Evolutionary conservation across 2,797 vertebrate species (phyloP), one percentile per base, ranked within the genome.

Genomic region (Manis pentadactyla): DNA sequence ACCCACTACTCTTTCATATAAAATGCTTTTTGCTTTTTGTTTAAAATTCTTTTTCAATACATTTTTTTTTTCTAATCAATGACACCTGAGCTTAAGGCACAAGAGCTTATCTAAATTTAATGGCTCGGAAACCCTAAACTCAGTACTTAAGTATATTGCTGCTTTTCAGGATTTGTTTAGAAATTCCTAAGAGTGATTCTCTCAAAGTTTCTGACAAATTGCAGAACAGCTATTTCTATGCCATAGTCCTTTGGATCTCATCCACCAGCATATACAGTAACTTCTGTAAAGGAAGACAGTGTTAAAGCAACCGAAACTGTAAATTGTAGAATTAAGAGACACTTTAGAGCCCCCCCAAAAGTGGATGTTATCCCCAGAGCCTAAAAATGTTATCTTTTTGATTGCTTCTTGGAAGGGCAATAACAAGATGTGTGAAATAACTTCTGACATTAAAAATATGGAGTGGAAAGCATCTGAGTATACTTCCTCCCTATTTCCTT

Each of bases 271-370:
- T 46, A 46, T 29, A 13, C 75, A 93, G 37, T 61, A 97, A 97
- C 59, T 97, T 49, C 5, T 92, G 14, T 90, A 91, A 96, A 95
- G 63, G 23, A 93, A 94, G 71, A 92, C 0, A 0, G 2, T 53
- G 61, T 96, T 34, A 83, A 79, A 87, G n/a, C 61, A 93, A 95
- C 95, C 46, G 95, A 51, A 82, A 31, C 18, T 93, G 37, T 71
- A 90, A 95, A 81, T 83, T 75, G 55, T 8, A 96, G 17, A 95
- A 63, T 15, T 25, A 90, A 39, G 69, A 96, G 93, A 82, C 90
- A 95, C 3, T 95, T 93, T 0, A 34, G 92, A 87, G 92, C 27
- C 25, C 73, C 68, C 5, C 11, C 12, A 46, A 46, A 46, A 46
- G 46, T 46, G 46, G 46, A 46, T 46, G 46, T 46, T 46, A 46